These are phyloP conservation scores for Myathropa florea DNA, from an alignment of 2,888 invertebrate species.

Conservation along the genomic window DNA sequence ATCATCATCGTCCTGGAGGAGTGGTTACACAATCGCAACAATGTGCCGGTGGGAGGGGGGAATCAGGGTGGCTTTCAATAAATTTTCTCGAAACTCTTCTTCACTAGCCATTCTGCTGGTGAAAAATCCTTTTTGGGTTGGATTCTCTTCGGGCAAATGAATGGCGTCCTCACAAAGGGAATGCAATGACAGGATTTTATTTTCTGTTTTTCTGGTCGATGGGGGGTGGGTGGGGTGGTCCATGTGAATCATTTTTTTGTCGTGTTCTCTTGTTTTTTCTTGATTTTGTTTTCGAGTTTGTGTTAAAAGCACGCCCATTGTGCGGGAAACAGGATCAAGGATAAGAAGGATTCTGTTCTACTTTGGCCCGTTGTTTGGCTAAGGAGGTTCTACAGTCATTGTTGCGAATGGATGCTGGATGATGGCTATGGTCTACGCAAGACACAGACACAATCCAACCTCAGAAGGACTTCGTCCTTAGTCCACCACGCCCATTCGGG, in stretches of 20 bases:
- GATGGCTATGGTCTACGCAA: not conserved
- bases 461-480: not conserved
- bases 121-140: constrained; percentile 58
- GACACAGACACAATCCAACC: not conserved
- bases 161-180: constrained; percentile 28
- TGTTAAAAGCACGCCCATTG: constrained; percentile 28
- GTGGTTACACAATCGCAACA: constrained; percentile 51
- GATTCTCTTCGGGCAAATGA: constrained; percentile 52
- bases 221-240: not conserved
- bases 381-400: not conserved
- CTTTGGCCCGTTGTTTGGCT: not conserved
- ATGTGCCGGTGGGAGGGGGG: constrained; percentile 9
- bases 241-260: not conserved
- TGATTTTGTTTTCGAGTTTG: constrained; percentile 22
- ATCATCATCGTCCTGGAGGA: constrained; percentile 51
- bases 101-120: constrained; percentile 30
- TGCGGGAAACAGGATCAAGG: constrained; percentile 55
- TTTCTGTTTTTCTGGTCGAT: not conserved
- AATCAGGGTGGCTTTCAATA: constrained; percentile 59
- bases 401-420: not conserved
- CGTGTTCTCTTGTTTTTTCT: constrained; percentile 28
- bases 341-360: constrained; percentile 23
- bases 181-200: constrained; percentile 52
- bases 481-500: not conserved
- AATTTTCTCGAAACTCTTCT: constrained; percentile 61